Conservation (phyloP, 1,140 invertebrate genomes). For the Samia ricini region DNA sequence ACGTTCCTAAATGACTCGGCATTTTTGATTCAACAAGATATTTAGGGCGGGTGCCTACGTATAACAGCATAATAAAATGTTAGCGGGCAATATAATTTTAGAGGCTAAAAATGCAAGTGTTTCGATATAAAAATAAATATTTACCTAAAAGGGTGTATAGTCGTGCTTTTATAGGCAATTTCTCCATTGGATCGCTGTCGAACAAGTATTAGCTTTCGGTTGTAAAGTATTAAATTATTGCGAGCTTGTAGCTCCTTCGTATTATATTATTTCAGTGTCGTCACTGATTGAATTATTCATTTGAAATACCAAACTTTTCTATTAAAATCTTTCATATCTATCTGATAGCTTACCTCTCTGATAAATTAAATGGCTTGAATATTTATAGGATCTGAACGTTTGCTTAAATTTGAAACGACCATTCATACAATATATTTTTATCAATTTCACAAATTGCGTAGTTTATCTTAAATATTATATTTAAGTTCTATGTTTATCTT, state of each 20-base stretch:
- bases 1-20: background rate
- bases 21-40: background rate
- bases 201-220: slow-evolving; percentile 1
- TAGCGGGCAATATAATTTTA: background rate
- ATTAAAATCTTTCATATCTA: slow-evolving; percentile 9
- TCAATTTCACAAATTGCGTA: background rate
- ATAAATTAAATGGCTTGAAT: slow-evolving; percentile 6
- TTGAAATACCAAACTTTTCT: slow-evolving; percentile 11
- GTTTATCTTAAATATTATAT: background rate
- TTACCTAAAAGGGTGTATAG: slow-evolving; percentile 15
- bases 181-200: slow-evolving; percentile 13
- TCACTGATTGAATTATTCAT: slow-evolving; percentile 17
- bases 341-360: background rate
- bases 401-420: background rate
- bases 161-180: slow-evolving; percentile 25
- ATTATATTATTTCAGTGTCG: slow-evolving; percentile 12
- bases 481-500: background rate
- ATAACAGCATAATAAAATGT: background rate
- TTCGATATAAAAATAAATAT: slow-evolving; percentile 22
- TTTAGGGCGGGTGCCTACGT: background rate
- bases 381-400: background rate
- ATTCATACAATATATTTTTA: background rate
- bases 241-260: slow-evolving; percentile 2
- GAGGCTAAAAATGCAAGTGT: slow-evolving; percentile 11
- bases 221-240: slow-evolving; percentile 20